Evolutionary conservation across 2,888 invertebrate species (phyloP).

Genomic region (Ephialtes manifestator): DNA sequence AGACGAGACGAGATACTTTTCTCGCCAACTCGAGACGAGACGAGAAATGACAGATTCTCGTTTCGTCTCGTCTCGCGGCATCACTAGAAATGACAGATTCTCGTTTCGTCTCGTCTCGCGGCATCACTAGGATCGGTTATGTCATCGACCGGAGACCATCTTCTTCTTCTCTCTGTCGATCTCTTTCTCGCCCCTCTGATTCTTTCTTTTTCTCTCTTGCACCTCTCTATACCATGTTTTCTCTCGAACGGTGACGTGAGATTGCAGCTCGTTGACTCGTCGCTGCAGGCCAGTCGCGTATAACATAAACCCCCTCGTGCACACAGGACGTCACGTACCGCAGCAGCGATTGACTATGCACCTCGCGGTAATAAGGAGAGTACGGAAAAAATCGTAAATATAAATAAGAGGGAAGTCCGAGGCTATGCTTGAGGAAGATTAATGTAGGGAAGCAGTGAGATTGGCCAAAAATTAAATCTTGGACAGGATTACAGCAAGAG

Average conservation of each 20-base stretch:
- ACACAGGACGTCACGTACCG: constrained; percentile 59
- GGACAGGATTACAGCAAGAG: neutral
- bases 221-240: constrained; percentile 29
- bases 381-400: constrained; percentile 11
- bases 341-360: constrained; percentile 37
- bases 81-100: no score
- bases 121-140: constrained; percentile 66
- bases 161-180: constrained; percentile 6
- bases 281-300: constrained; percentile 45
- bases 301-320: constrained; percentile 37
- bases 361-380: constrained; percentile 31
- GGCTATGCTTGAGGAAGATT: neutral
- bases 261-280: constrained; percentile 55
- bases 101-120: no score
- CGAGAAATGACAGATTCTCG: no score
- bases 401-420: neutral
- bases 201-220: constrained; percentile 26
- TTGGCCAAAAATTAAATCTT: neutral
- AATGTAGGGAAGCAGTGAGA: neutral
- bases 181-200: no score
- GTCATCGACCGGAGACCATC: constrained; percentile 56
- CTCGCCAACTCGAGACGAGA: no score
- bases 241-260: constrained; percentile 49
- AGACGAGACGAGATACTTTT: no score
- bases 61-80: no score